These are phyloP conservation scores for Drosophila suboccidentalis DNA, from an alignment of 2,888 invertebrate species.

Conservation along the genomic window DNA sequence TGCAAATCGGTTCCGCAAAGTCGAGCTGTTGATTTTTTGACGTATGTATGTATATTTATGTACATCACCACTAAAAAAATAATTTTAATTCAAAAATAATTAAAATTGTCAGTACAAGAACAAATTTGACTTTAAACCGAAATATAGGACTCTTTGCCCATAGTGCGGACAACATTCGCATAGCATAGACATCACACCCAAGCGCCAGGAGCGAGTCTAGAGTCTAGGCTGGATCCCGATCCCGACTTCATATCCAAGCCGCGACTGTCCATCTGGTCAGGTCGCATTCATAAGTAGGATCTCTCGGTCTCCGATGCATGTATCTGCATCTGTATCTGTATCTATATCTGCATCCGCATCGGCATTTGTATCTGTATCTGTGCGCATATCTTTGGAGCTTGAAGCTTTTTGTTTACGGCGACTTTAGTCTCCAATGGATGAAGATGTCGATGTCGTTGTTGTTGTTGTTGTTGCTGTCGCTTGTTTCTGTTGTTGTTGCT, in stretches of 20 bases:
- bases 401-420: constrained; percentile 31
- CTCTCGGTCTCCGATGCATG: constrained; percentile 17
- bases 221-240: constrained; percentile 10
- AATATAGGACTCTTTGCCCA: no score
- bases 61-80: neutral
- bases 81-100: neutral
- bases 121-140: no score
- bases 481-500: constrained; percentile 19
- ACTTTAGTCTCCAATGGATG: constrained; percentile 43
- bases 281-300: constrained; percentile 63
- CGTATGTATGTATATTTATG: no score
- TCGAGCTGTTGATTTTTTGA: no score
- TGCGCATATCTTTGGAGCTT: constrained; percentile 53
- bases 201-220: constrained; percentile 66
- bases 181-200: constrained; percentile 66
- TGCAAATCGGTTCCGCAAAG: no score
- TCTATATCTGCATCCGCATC: constrained; percentile 20
- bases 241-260: constrained; percentile 24
- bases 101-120: no score
- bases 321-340: neutral
- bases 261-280: constrained; percentile 44
- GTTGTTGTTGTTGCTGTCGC: constrained; percentile 22
- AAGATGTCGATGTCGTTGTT: constrained; percentile 58
- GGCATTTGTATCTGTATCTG: constrained; percentile 31
- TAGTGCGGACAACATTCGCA: constrained; percentile 17